phyloP scores from a whole-genome alignment of 2,888 invertebrate genomes.

The Drosophila hamatofila region DNA sequence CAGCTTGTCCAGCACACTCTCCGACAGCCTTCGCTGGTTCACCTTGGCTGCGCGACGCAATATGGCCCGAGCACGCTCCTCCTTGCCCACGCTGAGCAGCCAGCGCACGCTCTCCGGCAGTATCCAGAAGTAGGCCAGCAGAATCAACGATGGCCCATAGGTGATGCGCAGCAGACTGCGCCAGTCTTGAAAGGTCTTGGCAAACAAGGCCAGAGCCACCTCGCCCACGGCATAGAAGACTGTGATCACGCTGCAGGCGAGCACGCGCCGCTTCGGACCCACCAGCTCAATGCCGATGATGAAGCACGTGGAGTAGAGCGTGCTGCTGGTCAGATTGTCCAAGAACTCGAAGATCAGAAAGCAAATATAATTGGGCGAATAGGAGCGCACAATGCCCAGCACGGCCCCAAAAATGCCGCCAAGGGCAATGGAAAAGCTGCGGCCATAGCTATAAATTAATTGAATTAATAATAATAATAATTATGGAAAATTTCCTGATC shows the following conservation, averaged over 20 bases:
- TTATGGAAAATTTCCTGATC: neutral
- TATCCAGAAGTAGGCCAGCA: slow-evolving; percentile 89
- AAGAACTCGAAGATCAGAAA: slow-evolving; percentile 90
- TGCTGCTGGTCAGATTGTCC: slow-evolving; percentile 89
- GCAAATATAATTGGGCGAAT: slow-evolving; percentile 89
- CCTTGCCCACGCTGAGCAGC: slow-evolving; percentile 88
- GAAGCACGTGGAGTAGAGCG: slow-evolving; percentile 90
- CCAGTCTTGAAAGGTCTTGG: slow-evolving; percentile 90
- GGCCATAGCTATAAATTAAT: slow-evolving; percentile 86
- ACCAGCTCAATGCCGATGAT: slow-evolving; percentile 92
- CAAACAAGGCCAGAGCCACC: slow-evolving; percentile 88
- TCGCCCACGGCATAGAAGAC: slow-evolving; percentile 91
- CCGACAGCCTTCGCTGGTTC: slow-evolving; percentile 87
- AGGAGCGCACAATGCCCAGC: slow-evolving; percentile 89
- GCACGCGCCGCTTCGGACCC: slow-evolving; percentile 90
- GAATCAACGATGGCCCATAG: slow-evolving; percentile 89
- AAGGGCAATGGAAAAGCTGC: slow-evolving; percentile 87
- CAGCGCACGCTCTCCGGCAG: slow-evolving; percentile 91
- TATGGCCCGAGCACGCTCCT: slow-evolving; percentile 87
- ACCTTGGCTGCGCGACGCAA: slow-evolving; percentile 88
- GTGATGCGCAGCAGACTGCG: slow-evolving; percentile 88
- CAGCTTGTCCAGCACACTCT: slow-evolving; percentile 85
- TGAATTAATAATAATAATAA: neutral
- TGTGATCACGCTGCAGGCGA: slow-evolving; percentile 90
- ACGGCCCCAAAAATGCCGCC: slow-evolving; percentile 87